phyloP scores from a whole-genome alignment of 2,113 vertebrate species.

The Chrysochloris asiatica region DNA sequence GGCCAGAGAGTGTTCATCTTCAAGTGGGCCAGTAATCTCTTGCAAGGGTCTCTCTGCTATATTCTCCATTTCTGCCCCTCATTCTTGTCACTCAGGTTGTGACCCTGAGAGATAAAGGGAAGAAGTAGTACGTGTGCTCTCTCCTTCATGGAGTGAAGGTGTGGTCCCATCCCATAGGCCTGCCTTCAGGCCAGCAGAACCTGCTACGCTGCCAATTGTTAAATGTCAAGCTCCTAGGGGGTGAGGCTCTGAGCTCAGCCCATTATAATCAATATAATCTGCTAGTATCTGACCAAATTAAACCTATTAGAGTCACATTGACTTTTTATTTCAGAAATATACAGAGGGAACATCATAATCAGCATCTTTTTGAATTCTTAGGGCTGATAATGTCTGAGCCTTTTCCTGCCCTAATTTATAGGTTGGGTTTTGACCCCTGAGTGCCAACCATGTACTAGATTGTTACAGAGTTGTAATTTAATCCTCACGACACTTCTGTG shows the following conservation, averaged over 20 bases:
- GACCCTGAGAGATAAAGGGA: neutral
- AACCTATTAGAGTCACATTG: constrained; percentile 9
- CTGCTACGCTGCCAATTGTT: neutral
- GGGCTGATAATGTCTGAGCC: neutral
- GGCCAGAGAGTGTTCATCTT: neutral
- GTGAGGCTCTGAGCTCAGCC: neutral
- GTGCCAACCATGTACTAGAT: neutral
- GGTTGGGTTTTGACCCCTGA: constrained; percentile 15
- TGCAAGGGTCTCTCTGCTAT: too few species aligned
- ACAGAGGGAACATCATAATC: neutral
- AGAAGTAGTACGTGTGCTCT: neutral
- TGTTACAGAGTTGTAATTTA: constrained; percentile 6
- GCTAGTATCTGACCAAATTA: neutral
- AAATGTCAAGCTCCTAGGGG: neutral
- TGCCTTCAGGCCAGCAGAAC: neutral
- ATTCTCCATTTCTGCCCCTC: neutral
- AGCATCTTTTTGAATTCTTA: constrained; percentile 37
- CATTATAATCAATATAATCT: neutral
- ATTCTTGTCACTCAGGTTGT: neutral
- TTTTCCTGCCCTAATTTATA: constrained; percentile 22
- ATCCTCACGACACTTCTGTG: neutral
- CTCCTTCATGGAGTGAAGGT: neutral
- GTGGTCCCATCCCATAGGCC: neutral
- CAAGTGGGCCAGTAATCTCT: neutral
- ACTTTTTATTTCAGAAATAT: neutral